These are phyloP conservation scores for Apantesis nais DNA, from an alignment of 2,888 invertebrate species.

Conservation along the genomic window DNA sequence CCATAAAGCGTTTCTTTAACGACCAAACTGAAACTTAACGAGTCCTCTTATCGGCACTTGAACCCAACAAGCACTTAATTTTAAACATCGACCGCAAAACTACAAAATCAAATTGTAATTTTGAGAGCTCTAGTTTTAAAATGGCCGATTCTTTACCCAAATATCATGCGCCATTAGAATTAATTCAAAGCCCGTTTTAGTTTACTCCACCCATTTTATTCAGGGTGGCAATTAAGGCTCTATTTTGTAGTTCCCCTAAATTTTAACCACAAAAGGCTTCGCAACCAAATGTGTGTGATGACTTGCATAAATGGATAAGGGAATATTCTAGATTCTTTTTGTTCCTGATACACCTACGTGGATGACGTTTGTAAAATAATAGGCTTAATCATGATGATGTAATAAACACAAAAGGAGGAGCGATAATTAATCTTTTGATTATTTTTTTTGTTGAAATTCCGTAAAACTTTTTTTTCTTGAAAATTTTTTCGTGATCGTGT, in stretches of 20 bases:
- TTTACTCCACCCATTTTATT: slow-evolving; percentile 22
- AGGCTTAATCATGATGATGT: slow-evolving; percentile 2
- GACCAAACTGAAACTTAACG: slow-evolving; percentile 2
- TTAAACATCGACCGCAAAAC: neutral
- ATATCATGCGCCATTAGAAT: slow-evolving; percentile 41
- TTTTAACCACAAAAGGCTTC: slow-evolving; percentile 38
- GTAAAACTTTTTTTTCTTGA: neutral
- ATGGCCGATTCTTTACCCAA: slow-evolving; percentile 26
- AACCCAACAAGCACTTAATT: slow-evolving; percentile 7
- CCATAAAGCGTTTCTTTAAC: slow-evolving; percentile 6
- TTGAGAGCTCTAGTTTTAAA: slow-evolving; percentile 8
- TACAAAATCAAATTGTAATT: slow-evolving; percentile 11
- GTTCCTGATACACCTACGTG: slow-evolving; percentile 8
- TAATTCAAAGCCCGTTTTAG: slow-evolving; percentile 37
- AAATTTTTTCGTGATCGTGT: neutral
- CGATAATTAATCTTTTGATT: neutral
- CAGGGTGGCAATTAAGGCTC: slow-evolving; percentile 40
- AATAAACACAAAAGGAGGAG: neutral
- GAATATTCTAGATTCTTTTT: slow-evolving; percentile 15
- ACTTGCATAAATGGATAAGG: slow-evolving; percentile 16
- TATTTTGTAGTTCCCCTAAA: slow-evolving; percentile 47
- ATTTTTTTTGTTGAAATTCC: neutral
- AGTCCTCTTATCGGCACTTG: slow-evolving; percentile 6
- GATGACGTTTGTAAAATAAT: slow-evolving; percentile 8
- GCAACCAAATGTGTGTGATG: slow-evolving; percentile 22